Evolutionary conservation across 2,113 vertebrate genomes (phyloP).

Genomic region (Atrichornis clamosus): DNA sequence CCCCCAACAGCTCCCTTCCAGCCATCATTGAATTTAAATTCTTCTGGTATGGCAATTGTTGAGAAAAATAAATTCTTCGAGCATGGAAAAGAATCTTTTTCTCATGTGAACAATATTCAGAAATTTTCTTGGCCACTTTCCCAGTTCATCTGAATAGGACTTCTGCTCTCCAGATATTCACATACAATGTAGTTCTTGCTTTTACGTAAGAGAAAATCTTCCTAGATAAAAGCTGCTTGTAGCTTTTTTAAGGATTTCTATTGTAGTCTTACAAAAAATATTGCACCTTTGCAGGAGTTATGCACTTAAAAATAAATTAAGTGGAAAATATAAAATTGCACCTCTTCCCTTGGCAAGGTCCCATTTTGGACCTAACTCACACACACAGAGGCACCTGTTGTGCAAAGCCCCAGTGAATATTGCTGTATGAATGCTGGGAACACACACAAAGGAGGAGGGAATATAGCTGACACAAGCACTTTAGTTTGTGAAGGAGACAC

Average conservation of each 20-base stretch:
- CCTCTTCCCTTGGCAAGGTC: background rate
- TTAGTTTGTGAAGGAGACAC: background rate
- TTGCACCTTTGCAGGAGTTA: background rate
- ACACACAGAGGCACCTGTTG: background rate
- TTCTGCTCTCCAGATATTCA: background rate
- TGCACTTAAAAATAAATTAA: background rate
- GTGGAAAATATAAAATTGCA: slow-evolving; percentile 14
- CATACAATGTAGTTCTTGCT: background rate
- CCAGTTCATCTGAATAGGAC: background rate
- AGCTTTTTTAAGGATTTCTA: background rate
- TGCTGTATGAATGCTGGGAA: background rate
- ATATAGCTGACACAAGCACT: background rate
- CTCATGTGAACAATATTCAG: background rate
- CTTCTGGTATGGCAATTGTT: background rate
- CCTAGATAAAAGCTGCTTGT: background rate
- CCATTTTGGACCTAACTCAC: background rate
- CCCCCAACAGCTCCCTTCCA: background rate
- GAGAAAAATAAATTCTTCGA: background rate
- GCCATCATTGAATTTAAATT: background rate
- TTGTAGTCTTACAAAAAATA: background rate
- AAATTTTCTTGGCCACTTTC: background rate
- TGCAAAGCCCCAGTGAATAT: background rate
- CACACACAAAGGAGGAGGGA: background rate
- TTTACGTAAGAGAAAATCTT: background rate
- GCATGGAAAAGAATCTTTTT: background rate